A percentile compares a stretch with the other conserved stretches of the same genome.
Evolutionary conservation across 2,113 vertebrate species (phyloP).

Genomic region (Gorsachius goisagi): DNA sequence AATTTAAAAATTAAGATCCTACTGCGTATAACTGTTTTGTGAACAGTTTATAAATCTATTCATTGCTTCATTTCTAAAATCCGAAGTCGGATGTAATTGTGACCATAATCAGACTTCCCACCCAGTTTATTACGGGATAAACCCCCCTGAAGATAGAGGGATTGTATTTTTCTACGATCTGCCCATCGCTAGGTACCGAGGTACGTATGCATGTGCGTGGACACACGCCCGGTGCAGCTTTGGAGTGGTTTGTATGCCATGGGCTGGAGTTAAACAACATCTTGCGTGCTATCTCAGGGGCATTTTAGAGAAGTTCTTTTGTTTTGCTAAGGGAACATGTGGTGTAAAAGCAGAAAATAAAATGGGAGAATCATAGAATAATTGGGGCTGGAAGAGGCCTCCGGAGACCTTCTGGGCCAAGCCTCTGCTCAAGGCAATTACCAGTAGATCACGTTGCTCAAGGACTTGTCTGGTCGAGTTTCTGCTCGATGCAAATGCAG

Average conservation of each 20-base stretch:
- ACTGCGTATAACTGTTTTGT: neutral
- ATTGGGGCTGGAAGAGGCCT: neutral
- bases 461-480: neutral
- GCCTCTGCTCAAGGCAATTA: conserved; percentile 1
- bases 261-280: neutral
- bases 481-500: neutral
- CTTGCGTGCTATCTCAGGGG: neutral
- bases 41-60: neutral
- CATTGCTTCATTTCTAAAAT: neutral
- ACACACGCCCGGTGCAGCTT: neutral
- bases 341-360: neutral
- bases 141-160: neutral
- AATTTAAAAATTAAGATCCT: neutral
- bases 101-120: neutral
- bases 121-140: neutral
- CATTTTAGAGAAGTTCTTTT: neutral
- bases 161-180: neutral
- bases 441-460: neutral
- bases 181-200: neutral
- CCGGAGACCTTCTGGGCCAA: neutral
- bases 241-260: fast-evolving
- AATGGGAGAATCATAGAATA: neutral
- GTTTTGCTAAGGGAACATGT: neutral
- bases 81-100: neutral
- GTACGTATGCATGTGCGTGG: neutral